These are phyloP conservation scores for Mystacides longicornis DNA, from an alignment of 2,888 invertebrate species.

Conservation along the genomic window DNA sequence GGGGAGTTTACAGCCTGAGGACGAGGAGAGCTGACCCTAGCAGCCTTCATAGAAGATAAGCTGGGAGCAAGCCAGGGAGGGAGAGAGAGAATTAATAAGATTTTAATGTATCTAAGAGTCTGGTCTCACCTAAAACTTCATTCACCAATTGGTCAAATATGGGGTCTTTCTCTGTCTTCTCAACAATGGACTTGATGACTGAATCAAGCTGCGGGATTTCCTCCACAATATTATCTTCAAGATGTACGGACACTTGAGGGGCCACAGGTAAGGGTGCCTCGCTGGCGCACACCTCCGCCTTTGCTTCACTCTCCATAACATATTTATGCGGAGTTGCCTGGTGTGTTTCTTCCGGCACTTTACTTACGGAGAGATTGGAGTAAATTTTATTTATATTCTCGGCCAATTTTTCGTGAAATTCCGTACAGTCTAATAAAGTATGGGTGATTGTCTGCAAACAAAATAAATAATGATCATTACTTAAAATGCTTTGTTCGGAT, in stretches of 20 bases:
- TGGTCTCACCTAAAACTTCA: slow-evolving; percentile 36
- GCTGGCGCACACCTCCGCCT: background rate
- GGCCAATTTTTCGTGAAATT: slow-evolving; percentile 48
- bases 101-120: no score
- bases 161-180: slow-evolving; percentile 45
- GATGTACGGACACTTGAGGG: background rate
- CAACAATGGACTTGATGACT: slow-evolving; percentile 43
- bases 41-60: background rate
- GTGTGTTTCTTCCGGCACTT: background rate
- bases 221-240: slow-evolving; percentile 16
- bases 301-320: background rate
- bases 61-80: background rate
- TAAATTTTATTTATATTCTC: slow-evolving; percentile 45
- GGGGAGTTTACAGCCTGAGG: no score
- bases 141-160: slow-evolving; percentile 42
- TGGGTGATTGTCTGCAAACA: slow-evolving; percentile 38
- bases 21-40: no score
- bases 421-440: slow-evolving; percentile 41
- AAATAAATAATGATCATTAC: no score
- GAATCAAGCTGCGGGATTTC: slow-evolving; percentile 36
- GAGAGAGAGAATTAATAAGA: background rate
- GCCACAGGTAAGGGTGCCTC: slow-evolving; percentile 1
- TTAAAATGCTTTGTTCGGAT: no score
- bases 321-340: background rate
- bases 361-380: slow-evolving; percentile 7